Conservation (phyloP, 2,797 vertebrate genomes). For the Emydoidea blandingii region DNA sequence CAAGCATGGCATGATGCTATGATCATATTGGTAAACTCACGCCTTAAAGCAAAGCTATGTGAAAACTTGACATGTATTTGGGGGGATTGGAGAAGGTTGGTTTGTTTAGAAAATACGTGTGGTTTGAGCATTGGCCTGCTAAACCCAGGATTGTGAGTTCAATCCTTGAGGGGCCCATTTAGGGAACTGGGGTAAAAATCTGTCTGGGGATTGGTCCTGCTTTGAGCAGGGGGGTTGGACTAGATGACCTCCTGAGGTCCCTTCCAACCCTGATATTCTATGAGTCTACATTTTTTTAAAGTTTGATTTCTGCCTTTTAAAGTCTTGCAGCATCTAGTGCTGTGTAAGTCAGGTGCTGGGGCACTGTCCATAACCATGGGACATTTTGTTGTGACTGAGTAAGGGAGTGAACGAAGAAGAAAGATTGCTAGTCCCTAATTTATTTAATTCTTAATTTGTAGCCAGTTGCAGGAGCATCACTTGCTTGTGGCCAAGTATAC, state of each 20-base stretch:
- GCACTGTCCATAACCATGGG: neutral
- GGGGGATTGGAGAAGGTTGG: neutral
- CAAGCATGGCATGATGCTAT: neutral
- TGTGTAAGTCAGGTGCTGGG: neutral
- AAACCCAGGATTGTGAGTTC: too few relatives aligned
- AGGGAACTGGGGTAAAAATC: too few relatives aligned
- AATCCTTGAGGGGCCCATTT: too few relatives aligned
- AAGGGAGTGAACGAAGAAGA: neutral
- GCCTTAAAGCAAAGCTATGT: neutral
- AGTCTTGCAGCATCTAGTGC: neutral
- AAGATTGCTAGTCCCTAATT: neutral
- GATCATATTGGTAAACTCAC: neutral
- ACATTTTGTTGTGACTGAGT: neutral
- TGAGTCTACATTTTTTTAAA: neutral
- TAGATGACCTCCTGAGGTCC: too few relatives aligned
- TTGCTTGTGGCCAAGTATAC: neutral
- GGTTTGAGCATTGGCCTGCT: too few relatives aligned
- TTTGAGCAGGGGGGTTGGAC: too few relatives aligned
- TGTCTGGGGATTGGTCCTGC: too few relatives aligned
- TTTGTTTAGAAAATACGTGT: neutral
- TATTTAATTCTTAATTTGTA: neutral
- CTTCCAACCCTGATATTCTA: too few relatives aligned
- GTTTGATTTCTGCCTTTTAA: neutral
- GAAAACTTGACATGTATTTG: neutral
- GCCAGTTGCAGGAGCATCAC: neutral